Conservation (phyloP, 2,113 vertebrate genomes). For the Daubentonia madagascariensis region DNA sequence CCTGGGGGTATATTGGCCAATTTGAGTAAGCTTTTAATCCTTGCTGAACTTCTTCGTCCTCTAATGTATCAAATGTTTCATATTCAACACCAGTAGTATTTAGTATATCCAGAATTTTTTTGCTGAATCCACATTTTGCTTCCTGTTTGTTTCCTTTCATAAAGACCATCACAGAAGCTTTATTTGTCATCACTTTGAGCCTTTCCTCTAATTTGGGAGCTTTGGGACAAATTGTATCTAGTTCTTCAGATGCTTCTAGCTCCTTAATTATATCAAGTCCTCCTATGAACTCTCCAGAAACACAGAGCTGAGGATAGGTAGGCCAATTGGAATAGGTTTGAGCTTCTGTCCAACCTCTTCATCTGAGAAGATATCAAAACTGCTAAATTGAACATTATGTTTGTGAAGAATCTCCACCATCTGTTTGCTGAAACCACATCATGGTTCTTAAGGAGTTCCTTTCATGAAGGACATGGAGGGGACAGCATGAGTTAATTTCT, state of each 20-base stretch:
- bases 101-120: slow-evolving; percentile 92
- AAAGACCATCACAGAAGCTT: slow-evolving; percentile 93
- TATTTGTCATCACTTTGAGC: slow-evolving; percentile 91
- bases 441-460: slow-evolving; percentile 93
- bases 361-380: slow-evolving; percentile 95
- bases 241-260: slow-evolving; percentile 91
- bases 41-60: slow-evolving; percentile 90
- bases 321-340: slow-evolving; percentile 96
- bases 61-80: slow-evolving; percentile 87
- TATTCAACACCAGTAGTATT: slow-evolving; percentile 84
- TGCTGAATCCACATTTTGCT: slow-evolving; percentile 95
- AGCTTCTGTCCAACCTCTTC: slow-evolving; percentile 95
- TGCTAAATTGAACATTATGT: slow-evolving; percentile 91
- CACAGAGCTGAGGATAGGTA: slow-evolving; percentile 96
- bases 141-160: slow-evolving; percentile 97
- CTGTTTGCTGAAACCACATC: slow-evolving; percentile 97
- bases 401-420: slow-evolving; percentile 91
- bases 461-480: slow-evolving; percentile 99
- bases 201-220: slow-evolving; percentile 91
- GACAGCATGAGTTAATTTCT: slow-evolving; percentile 89
- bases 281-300: slow-evolving; percentile 92
- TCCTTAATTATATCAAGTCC: slow-evolving; percentile 97
- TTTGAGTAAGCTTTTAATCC: slow-evolving; percentile 94
- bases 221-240: slow-evolving; percentile 91
- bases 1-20: slow-evolving; percentile 97